Evolutionary conservation across 2,888 invertebrate genomes (phyloP).

Genomic region (Sphecodes monilicornis): DNA sequence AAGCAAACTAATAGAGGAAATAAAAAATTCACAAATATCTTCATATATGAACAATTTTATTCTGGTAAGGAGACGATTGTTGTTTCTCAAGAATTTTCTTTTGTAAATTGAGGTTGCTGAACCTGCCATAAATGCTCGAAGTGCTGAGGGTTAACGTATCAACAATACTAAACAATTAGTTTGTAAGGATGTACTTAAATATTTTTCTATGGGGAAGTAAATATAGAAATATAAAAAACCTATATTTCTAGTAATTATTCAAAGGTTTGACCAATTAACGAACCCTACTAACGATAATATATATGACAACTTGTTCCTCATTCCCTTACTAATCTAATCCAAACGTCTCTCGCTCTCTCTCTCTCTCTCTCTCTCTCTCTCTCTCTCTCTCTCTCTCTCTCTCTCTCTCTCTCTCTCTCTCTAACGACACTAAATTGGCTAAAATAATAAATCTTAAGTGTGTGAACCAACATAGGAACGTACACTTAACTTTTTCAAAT

Average conservation of each 20-base stretch:
- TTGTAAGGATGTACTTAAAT: not conserved
- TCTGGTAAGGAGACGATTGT: not conserved
- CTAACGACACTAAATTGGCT: slow-evolving; percentile 26
- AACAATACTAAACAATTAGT: not conserved
- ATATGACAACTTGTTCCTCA: not conserved
- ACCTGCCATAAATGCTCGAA: not conserved
- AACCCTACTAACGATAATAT: not conserved
- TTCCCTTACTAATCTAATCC: slow-evolving; percentile 19
- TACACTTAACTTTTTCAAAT: not conserved
- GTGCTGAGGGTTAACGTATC: not conserved
- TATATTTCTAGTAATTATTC: not conserved
- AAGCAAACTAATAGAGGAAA: not conserved
- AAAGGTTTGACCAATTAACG: not conserved
- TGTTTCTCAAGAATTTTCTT: not conserved
- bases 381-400: slow-evolving; percentile 65
- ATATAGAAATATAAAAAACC: not conserved
- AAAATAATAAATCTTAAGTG: not conserved
- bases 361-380: slow-evolving; percentile 66
- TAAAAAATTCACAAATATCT: not conserved
- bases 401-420: slow-evolving; percentile 66
- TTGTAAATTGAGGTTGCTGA: too few species aligned
- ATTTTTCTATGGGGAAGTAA: not conserved
- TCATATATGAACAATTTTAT: too few species aligned
- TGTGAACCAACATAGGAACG: not conserved
- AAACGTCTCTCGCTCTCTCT: slow-evolving; percentile 66